phyloP scores from a whole-genome alignment of 2,797 vertebrate species.

The Lepilemur ruficaudatus region DNA sequence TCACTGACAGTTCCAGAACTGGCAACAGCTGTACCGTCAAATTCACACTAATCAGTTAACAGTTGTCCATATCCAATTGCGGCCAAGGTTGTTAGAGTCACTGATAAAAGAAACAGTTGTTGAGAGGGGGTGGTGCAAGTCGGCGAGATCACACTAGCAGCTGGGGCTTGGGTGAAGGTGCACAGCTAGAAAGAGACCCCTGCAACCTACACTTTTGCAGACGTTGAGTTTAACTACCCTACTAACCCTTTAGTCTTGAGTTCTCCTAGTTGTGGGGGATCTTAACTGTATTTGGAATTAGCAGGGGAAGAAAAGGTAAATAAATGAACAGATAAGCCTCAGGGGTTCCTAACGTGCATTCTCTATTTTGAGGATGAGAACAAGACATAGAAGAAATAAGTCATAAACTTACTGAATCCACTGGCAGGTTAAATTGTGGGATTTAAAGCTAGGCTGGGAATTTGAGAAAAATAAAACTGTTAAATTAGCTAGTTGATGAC shows the following conservation, averaged over 20 bases:
- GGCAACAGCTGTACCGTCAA: neutral
- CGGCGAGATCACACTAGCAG: neutral
- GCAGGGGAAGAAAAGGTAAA: neutral
- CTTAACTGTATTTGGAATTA: neutral
- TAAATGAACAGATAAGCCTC: neutral
- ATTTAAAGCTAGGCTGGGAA: neutral
- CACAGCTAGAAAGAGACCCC: neutral
- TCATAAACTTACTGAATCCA: neutral
- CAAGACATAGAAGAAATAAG: neutral
- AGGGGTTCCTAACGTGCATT: neutral
- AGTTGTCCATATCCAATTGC: constrained; percentile 27
- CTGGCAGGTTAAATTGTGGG: neutral
- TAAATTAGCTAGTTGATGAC: neutral
- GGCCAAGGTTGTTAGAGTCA: neutral
- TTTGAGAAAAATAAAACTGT: neutral
- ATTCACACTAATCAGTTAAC: constrained; percentile 31
- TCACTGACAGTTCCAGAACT: neutral
- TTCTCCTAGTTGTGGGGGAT: neutral
- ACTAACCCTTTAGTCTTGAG: neutral
- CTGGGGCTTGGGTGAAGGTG: neutral
- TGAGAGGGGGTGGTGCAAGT: neutral
- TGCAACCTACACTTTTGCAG: neutral
- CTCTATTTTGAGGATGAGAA: neutral
- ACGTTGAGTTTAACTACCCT: neutral
- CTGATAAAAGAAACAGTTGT: constrained; percentile 20